Percentiles rank a stretch among this genome's conserved stretches.
Conservation (phyloP, 2,113 vertebrate species). For the Lontra canadensis region DNA sequence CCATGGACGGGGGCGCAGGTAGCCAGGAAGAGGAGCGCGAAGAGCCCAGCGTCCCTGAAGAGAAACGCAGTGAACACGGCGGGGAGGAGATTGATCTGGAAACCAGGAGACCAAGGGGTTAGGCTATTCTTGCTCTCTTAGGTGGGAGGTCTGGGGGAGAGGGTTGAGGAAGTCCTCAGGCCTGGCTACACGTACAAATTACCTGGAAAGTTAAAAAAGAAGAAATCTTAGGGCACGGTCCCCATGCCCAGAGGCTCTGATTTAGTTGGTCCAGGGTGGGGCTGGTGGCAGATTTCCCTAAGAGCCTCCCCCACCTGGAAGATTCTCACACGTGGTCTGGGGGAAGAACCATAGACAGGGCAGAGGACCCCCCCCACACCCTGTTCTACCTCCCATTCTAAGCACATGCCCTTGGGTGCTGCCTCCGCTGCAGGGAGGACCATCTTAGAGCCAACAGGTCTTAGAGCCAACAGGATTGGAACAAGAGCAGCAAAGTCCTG, state of each 20-base stretch:
- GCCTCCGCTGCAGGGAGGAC: neutral
- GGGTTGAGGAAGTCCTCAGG: neutral
- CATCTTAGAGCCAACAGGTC: neutral
- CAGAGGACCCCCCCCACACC: neutral
- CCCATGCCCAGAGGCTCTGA: neutral
- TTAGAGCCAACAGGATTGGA: neutral
- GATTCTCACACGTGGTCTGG: neutral
- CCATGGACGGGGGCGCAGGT: accelerated
- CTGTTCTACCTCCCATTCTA: too few relatives aligned
- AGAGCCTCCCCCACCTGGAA: neutral
- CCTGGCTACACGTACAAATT: neutral
- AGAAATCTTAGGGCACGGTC: neutral
- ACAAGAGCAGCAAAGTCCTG: neutral
- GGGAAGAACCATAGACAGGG: neutral
- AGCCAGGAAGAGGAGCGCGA: accelerated
- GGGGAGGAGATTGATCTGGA: neutral
- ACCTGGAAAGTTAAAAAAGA: neutral
- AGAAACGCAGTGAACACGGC: too few relatives aligned
- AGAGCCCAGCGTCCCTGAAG: neutral
- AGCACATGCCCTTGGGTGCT: neutral
- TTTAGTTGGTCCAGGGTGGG: neutral
- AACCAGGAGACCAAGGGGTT: neutral
- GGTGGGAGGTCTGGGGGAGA: too few relatives aligned
- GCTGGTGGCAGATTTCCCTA: neutral
- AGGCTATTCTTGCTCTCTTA: neutral